These are phyloP conservation scores for Amitus sp. DNA, from an alignment of 2,888 invertebrate species.

Conservation along the genomic window DNA sequence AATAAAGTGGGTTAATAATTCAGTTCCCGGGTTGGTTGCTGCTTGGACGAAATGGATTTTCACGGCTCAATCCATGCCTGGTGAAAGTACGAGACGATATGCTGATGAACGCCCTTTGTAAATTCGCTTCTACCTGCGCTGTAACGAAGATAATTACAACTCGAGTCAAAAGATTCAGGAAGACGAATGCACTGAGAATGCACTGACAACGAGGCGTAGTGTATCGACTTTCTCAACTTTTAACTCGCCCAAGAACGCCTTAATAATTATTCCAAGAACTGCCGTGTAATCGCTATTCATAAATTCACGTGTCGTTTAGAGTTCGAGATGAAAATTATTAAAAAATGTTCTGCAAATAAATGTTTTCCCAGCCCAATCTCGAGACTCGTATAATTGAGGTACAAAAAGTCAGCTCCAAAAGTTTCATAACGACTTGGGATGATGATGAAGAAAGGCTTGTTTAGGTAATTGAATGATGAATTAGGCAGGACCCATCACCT, in stretches of 20 bases:
- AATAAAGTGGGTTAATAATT: no score
- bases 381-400: background rate
- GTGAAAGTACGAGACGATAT: conserved; percentile 39
- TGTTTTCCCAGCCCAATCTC: background rate
- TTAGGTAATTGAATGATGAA: conserved; percentile 38
- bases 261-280: no score
- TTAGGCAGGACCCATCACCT: conserved; percentile 42
- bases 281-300: no score
- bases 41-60: conserved; percentile 31
- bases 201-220: background rate
- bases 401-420: conserved; percentile 10
- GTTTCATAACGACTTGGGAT: conserved; percentile 11
- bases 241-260: background rate
- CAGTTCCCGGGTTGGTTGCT: conserved; percentile 22
- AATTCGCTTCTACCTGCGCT: conserved; percentile 27
- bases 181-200: conserved; percentile 23
- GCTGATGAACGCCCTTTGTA: conserved; percentile 31
- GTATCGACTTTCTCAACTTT: conserved; percentile 30
- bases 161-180: conserved; percentile 27
- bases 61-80: conserved; percentile 36
- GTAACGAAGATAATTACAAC: conserved; percentile 32
- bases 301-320: no score
- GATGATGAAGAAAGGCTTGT: conserved; percentile 31
- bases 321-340: background rate
- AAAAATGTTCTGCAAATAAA: background rate